Conservation (phyloP, 2,888 invertebrate species). For the Toxonevra muliebris region DNA sequence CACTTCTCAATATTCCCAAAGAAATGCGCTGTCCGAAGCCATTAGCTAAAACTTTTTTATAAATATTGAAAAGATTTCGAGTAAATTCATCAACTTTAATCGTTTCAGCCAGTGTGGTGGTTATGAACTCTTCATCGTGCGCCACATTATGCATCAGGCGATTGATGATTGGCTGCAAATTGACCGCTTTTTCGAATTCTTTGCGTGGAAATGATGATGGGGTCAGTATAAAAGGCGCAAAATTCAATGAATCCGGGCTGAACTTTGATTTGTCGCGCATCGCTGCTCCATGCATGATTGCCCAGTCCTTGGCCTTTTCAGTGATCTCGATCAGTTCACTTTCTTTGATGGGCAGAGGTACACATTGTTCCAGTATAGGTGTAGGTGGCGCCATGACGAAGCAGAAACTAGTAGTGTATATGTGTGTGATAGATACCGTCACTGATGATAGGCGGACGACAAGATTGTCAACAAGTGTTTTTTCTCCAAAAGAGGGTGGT, state of each 20-base stretch:
- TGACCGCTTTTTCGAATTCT: slow-evolving; percentile 79
- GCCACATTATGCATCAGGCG: slow-evolving; percentile 88
- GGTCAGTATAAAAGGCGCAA: slow-evolving; percentile 81
- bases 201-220: slow-evolving; percentile 82
- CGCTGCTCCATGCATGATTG: slow-evolving; percentile 83
- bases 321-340: slow-evolving; percentile 73
- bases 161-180: slow-evolving; percentile 80
- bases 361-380: slow-evolving; percentile 55
- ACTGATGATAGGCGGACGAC: neutral
- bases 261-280: slow-evolving; percentile 78
- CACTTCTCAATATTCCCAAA: slow-evolving; percentile 87
- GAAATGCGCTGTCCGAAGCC: slow-evolving; percentile 83
- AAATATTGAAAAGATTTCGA: slow-evolving; percentile 82
- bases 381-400: slow-evolving; percentile 29
- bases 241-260: slow-evolving; percentile 74
- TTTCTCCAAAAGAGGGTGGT: no score
- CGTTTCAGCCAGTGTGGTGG: slow-evolving; percentile 77
- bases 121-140: slow-evolving; percentile 80
- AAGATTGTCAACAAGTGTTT: no score
- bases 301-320: slow-evolving; percentile 84
- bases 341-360: slow-evolving; percentile 74
- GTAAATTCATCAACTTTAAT: slow-evolving; percentile 91
- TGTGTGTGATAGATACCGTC: neutral
- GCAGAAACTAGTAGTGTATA: neutral
- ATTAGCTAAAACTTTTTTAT: slow-evolving; percentile 79